Evolutionary conservation across 2,888 invertebrate genomes (phyloP), one percentile per base, ranked within the genome.

Genomic region (Tricholauxania praeusta): DNA sequence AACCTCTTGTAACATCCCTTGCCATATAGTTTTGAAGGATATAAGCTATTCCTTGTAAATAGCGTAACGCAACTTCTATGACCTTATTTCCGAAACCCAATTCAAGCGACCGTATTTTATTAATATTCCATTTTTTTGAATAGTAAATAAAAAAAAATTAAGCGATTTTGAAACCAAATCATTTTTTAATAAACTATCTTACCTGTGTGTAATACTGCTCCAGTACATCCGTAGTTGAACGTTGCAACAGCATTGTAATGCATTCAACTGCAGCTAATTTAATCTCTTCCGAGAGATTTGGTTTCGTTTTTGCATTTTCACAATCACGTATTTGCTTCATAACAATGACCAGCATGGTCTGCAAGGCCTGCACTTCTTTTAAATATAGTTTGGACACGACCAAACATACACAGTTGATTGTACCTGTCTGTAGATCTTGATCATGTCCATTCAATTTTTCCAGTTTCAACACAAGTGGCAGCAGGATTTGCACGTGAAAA

Each of bases 191-290:
- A 39, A 3, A 10, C 5, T 3, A 22, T 88, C 39, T 39, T 39
- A 39, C 39, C 39, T 39, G 39, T 28, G 88, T 85, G 78, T 92
- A 93, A 71, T 93, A 86, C 52, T 84, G 78, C 76, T 89, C 87
- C 19, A 92, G 82, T 10, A 91, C 88, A 74, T 90, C 89, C 5
- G 79, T 80, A 0, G 83, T 81, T 1, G 85, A 81, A 1, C 85
- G 81, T n/a, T 78, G 75, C 15, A 86, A 77, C 3, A 82, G 78
- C 67, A 80, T 81, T 1, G 77, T 75, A 12, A 87, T 83, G 74
- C 85, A 85, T 6, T 81, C 78, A 0, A 87, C 80, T 1, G 81
- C 78, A 1, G 83, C 82, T 64, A 87, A 76, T 78, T 87, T 87
- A 0, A 87, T 79, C 80, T 87, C 87, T 75, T 87, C 87, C 1